A percentile compares a stretch with the other conserved stretches of the same genome.
These are phyloP conservation scores for Sinotaia quadrata DNA, from an alignment of 2,888 invertebrate genomes.

Conservation along the genomic window DNA sequence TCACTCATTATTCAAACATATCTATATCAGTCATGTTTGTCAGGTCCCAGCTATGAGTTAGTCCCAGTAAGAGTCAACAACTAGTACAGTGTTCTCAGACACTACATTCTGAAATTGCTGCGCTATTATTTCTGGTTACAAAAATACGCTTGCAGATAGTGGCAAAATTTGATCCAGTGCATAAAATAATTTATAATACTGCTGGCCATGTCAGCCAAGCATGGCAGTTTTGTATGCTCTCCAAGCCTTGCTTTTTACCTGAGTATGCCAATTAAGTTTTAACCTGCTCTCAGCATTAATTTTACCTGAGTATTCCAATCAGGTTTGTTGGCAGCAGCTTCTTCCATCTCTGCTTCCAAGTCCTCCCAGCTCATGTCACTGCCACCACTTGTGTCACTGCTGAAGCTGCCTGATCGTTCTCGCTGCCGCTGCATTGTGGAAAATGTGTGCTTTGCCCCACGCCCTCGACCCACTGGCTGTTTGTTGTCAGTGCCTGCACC, in stretches of 20 bases:
- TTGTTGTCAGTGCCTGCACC: conserved; percentile 15
- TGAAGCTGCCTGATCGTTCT: conserved; percentile 59
- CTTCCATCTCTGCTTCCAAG: conserved; percentile 40
- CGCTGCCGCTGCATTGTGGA: conserved; percentile 44
- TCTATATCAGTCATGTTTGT: too few species aligned
- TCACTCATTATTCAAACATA: too few species aligned
- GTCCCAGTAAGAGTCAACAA: too few species aligned
- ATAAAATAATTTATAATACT: too few species aligned
- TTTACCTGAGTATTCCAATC: conserved; percentile 63
- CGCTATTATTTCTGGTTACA: too few species aligned
- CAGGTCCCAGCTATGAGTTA: too few species aligned
- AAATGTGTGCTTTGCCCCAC: conserved; percentile 24
- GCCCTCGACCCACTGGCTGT: conserved; percentile 20
- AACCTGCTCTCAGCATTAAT: neutral
- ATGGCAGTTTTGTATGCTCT: neutral
- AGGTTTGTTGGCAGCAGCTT: conserved; percentile 36
- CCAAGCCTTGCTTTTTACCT: too few species aligned
- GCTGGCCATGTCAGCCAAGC: neutral
- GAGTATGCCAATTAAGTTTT: neutral
- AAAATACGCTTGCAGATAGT: too few species aligned
- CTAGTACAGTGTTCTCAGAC: too few species aligned
- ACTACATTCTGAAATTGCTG: too few species aligned
- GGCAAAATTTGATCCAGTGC: too few species aligned
- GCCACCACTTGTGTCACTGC: conserved; percentile 56
- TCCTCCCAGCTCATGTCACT: conserved; percentile 56